These are phyloP conservation scores for Cantharis rufa DNA, from an alignment of 2,888 invertebrate species.

Conservation along the genomic window DNA sequence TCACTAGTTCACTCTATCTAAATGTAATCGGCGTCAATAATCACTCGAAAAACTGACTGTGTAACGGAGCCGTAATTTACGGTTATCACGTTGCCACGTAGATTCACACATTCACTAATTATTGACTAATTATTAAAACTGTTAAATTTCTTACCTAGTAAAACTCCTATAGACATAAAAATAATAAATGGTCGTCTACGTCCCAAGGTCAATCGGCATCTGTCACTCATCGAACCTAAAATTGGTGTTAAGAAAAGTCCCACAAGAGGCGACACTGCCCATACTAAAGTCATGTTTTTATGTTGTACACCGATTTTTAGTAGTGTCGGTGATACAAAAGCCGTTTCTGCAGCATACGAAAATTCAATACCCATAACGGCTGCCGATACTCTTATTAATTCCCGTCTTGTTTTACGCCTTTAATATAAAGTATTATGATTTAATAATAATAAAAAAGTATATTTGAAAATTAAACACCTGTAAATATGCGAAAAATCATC, in stretches of 20 bases:
- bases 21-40: no score
- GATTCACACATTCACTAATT: no score
- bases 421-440: slow-evolving; percentile 26
- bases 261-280: slow-evolving; percentile 92
- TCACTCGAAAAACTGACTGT: no score
- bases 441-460: neutral
- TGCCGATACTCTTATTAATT: slow-evolving; percentile 85
- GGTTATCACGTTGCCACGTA: no score
- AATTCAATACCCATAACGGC: slow-evolving; percentile 98
- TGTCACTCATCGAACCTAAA: slow-evolving; percentile 89
- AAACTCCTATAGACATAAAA: slow-evolving; percentile 83
- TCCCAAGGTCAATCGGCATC: slow-evolving; percentile 80
- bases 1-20: no score
- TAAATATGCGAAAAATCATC: slow-evolving; percentile 69
- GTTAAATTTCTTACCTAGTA: slow-evolving; percentile 67
- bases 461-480: slow-evolving; percentile 56
- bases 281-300: slow-evolving; percentile 92
- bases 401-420: slow-evolving; percentile 78
- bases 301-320: slow-evolving; percentile 92
- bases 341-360: slow-evolving; percentile 96
- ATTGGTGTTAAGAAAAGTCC: slow-evolving; percentile 94
- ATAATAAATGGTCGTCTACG: slow-evolving; percentile 91
- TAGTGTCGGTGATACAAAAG: slow-evolving; percentile 93
- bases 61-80: no score
- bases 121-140: neutral